Evolutionary conservation across 2,888 invertebrate species (phyloP).

Genomic region (Mesoligia furuncula): DNA sequence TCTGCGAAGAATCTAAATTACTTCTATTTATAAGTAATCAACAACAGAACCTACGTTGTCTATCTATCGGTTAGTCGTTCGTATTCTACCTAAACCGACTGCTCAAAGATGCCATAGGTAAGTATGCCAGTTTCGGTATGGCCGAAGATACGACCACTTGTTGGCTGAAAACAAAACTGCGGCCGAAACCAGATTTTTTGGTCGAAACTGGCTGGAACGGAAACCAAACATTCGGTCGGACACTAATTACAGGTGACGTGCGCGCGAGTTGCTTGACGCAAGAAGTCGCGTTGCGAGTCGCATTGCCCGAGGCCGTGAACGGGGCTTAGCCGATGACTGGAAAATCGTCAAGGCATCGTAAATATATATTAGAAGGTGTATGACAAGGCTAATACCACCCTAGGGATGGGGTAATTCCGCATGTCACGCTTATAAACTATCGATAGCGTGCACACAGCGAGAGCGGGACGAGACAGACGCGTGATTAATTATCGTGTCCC

Average conservation of each 20-base stretch:
- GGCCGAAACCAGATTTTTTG: neutral
- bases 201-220: neutral
- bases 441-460: slow-evolving; percentile 52
- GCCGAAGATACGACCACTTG: neutral
- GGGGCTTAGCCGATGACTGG: neutral
- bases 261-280: neutral
- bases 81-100: neutral
- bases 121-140: neutral
- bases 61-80: neutral
- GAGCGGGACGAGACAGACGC: slow-evolving; percentile 44
- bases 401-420: slow-evolving; percentile 42
- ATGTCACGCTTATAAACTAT: slow-evolving; percentile 61
- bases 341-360: slow-evolving; percentile 10
- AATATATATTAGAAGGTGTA: slow-evolving; percentile 39
- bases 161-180: neutral
- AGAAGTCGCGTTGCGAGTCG: neutral
- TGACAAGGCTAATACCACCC: slow-evolving; percentile 36
- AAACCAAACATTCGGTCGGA: neutral
- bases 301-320: too few relatives aligned
- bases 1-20: neutral
- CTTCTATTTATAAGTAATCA: neutral
- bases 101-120: neutral
- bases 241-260: neutral
- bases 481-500: slow-evolving; percentile 60
- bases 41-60: neutral